Base-by-base conservation (phyloP, 2,888 invertebrate species). In the Tridacna gigas region DNA sequence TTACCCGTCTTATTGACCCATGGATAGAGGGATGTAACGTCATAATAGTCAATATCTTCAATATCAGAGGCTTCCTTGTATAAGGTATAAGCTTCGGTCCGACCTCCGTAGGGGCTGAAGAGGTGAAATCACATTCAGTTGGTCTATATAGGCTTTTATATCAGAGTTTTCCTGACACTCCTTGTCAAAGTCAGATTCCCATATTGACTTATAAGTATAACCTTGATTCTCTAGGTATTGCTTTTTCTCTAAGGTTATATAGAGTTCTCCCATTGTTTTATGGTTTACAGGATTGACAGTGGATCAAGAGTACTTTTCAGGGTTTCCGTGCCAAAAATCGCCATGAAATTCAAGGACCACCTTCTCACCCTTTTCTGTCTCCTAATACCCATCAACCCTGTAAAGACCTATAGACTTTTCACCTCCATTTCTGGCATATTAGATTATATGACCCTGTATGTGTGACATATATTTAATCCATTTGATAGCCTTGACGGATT, bases 21-120 rank as follows among this genome's bases (percentile, higher is more conserved):
- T 0, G 92, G 91, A 76, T 93, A 93, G n/a, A 92, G 73, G 0
- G 88, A 88, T 0, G 86, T 89, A 11, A 56, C 56, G 9, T 56
- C 56, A 56, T 56, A 56, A 9, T 56, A 92, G n/a, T 81, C 80
- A 9, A 91, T 90, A 22, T 80, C 66, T 73, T 89, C 90, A 13
- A 79, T 79, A 2, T 28, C 81, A 9, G 77, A 26, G 0, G 75
- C 83, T 73, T 90, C 84, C 47, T 90, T 75, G 65, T 86, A 89
- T 2, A 93, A 60, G n/a, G 90, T 78, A 80, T 90, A 79, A 7
- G 89, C 89, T 71, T 90, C 89, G 0, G 90, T 90, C 22, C 92
- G 37, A 0, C 93, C 93, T 15, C 92, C 92, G 83, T 5, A 56
- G 74, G 15, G 91, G 90, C 51, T n/a, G n/a, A n/a, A n/a, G n/a